phyloP scores from a whole-genome alignment of 1,140 invertebrate genomes.

The Cydia strobilella region DNA sequence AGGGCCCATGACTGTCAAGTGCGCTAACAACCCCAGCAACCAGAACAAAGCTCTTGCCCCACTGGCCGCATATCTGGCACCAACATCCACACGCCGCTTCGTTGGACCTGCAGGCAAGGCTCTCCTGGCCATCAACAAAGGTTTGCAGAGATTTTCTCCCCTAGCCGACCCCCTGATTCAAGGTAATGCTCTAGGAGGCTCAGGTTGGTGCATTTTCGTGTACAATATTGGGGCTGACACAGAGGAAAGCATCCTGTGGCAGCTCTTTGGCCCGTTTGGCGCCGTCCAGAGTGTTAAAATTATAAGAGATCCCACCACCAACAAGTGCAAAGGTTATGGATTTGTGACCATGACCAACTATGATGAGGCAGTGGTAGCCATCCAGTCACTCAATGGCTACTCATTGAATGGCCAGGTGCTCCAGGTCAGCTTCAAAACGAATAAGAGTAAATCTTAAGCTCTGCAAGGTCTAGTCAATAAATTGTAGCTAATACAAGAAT shows the following conservation, averaged over 20 bases:
- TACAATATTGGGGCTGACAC: conserved; percentile 95
- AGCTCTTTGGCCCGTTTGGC: conserved; percentile 95
- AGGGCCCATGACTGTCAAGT: conserved; percentile 82
- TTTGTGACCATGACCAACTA: conserved; percentile 98
- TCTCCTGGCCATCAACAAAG: conserved; percentile 93
- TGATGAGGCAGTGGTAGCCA: conserved; percentile 93
- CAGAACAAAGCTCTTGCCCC: conserved; percentile 80
- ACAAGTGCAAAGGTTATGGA: conserved; percentile 96
- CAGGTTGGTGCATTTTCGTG: conserved; percentile 96
- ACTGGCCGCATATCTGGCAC: conserved; percentile 77
- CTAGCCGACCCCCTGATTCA: conserved; percentile 89
- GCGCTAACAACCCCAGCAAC: conserved; percentile 83
- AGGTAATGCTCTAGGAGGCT: conserved; percentile 87
- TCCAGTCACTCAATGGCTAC: conserved; percentile 94
- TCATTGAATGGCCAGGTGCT: conserved; percentile 92
- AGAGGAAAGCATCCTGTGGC: conserved; percentile 95
- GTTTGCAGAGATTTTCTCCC: conserved; percentile 92
- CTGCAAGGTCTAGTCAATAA: conserved; percentile 76
- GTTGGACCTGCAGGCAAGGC: conserved; percentile 83
- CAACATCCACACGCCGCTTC: conserved; percentile 79
- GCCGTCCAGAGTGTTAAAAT: conserved; percentile 95
- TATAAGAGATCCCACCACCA: conserved; percentile 92
- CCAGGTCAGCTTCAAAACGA: conserved; percentile 95
- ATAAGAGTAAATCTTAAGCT: conserved; percentile 85
- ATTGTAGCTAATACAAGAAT: conserved; percentile 78